These are phyloP conservation scores for Nothura maculosa DNA, from an alignment of 2,797 vertebrate genomes.

Conservation along the genomic window DNA sequence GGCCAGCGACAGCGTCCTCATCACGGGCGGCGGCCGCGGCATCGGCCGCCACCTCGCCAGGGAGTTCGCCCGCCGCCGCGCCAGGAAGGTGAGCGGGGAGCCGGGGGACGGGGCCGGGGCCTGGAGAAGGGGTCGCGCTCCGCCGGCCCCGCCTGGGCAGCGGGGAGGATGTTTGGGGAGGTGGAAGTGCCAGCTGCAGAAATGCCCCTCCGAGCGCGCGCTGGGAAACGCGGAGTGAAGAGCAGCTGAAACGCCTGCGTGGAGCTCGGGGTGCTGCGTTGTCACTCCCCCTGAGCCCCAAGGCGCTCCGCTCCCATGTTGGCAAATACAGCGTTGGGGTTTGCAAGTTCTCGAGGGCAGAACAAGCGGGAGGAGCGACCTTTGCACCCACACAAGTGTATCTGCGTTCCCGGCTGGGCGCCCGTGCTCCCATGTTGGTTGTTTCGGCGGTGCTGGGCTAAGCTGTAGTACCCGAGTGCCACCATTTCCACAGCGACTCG, in stretches of 20 bases:
- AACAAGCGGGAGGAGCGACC: conserved; percentile 75
- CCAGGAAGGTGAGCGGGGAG: conserved; percentile 88
- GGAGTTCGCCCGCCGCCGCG: conserved; percentile 92
- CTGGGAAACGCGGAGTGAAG: no score
- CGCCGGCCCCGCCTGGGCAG: no score
- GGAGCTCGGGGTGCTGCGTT: no score
- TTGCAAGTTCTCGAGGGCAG: conserved; percentile 79
- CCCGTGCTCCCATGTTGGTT: conserved; percentile 31
- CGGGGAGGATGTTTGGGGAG: no score
- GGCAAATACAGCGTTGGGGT: conserved; percentile 62
- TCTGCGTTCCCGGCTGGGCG: conserved; percentile 43
- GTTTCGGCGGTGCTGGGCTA: conserved; percentile 59
- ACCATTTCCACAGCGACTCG: neutral
- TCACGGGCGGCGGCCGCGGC: conserved; percentile 97
- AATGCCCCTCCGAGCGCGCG: no score
- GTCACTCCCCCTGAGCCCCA: no score
- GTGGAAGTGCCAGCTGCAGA: no score
- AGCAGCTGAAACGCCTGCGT: no score
- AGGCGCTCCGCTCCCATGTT: no score
- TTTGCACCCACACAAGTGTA: conserved; percentile 75
- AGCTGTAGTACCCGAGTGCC: neutral
- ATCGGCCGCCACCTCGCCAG: conserved; percentile 95
- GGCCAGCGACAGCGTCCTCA: conserved; percentile 89
- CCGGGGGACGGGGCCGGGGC: neutral
- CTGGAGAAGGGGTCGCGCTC: no score